These are phyloP conservation scores for Dendrocincla tyrannina DNA, from an alignment of 2,797 vertebrate species.

Conservation along the genomic window DNA sequence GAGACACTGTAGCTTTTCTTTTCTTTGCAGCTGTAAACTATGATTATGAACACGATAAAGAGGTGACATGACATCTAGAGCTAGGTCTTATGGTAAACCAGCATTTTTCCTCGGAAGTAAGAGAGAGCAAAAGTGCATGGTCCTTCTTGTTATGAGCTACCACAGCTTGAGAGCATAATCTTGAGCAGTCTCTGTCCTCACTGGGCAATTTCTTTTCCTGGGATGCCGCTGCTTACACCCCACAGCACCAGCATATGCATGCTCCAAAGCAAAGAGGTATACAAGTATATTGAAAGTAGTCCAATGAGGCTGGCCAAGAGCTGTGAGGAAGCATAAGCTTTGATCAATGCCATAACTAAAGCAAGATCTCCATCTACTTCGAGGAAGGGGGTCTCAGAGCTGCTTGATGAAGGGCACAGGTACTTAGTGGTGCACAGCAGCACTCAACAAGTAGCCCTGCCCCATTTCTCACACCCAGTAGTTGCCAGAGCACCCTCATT, in stretches of 20 bases:
- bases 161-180: not conserved
- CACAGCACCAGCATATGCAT: not conserved
- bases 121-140: not conserved
- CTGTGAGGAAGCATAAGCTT: not conserved
- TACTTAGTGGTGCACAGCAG: not conserved
- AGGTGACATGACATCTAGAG: not conserved
- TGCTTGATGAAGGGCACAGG: not conserved
- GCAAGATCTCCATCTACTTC: not conserved
- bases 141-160: not conserved
- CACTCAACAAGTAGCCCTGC: not conserved
- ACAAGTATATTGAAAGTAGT: not conserved
- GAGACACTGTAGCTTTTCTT: not conserved
- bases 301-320: not conserved
- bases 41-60: not conserved
- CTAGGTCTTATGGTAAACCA: not conserved
- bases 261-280: not conserved
- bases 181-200: not conserved
- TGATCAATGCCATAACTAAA: not conserved
- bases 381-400: fast-evolving
- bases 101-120: not conserved
- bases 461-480: not conserved
- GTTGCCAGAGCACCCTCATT: conserved; percentile 15
- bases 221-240: not conserved
- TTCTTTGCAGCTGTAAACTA: not conserved
- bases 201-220: not conserved